Percentiles rank a stretch among this genome's conserved stretches.
Conservation (phyloP, 2,888 invertebrate species). For the Cephonodes hylas region DNA sequence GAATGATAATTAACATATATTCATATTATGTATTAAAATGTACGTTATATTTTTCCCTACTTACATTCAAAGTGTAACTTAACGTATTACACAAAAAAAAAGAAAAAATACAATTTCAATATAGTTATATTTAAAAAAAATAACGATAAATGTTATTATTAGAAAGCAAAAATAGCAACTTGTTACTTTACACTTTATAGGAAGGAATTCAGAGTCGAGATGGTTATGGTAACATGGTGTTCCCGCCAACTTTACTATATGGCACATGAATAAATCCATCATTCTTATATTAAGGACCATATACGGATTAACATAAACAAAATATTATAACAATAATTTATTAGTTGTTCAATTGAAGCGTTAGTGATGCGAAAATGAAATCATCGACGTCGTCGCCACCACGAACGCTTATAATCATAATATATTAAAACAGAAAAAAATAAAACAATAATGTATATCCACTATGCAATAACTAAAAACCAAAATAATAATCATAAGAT, state of each 20-base stretch:
- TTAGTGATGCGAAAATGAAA: constrained; percentile 23
- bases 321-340: constrained; percentile 35
- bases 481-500: constrained; percentile 44
- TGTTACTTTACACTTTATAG: constrained; percentile 68
- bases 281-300: constrained; percentile 78
- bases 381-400: constrained; percentile 15
- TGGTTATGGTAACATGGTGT: constrained; percentile 76
- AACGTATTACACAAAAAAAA: constrained; percentile 38
- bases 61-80: constrained; percentile 69
- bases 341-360: constrained; percentile 26
- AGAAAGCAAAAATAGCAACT: constrained; percentile 69
- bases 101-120: constrained; percentile 43
- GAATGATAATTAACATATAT: constrained; percentile 44
- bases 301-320: constrained; percentile 43
- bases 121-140: constrained; percentile 61
- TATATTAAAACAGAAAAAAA: constrained; percentile 28
- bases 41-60: constrained; percentile 67
- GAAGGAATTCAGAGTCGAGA: constrained; percentile 54
- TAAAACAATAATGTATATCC: constrained; percentile 22
- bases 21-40: constrained; percentile 47
- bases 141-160: constrained; percentile 59
- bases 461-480: constrained; percentile 7
- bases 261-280: constrained; percentile 70
- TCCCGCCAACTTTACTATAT: constrained; percentile 74
- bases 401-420: constrained; percentile 25